Evolutionary conservation across 2,113 vertebrate genomes (phyloP).

Genomic region (Podarcis cretensis): DNA sequence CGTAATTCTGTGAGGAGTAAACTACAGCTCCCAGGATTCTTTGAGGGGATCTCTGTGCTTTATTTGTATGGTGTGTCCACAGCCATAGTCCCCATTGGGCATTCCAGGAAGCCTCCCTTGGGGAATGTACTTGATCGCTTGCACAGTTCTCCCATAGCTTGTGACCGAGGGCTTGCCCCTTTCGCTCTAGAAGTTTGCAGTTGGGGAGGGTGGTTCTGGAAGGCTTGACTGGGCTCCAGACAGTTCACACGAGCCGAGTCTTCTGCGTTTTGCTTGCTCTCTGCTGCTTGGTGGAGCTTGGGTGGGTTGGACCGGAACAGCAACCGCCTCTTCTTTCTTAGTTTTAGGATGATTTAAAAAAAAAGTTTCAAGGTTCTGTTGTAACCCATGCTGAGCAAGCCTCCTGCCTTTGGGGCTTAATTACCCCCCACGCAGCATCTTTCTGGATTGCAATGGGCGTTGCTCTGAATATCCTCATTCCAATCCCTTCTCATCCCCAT

Average conservation of each 20-base stretch:
- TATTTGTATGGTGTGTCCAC: no score
- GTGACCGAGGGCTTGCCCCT: no score
- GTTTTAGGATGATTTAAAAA: no score
- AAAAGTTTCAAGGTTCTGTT: background rate
- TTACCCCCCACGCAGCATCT: no score
- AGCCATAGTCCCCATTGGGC: no score
- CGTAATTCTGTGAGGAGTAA: no score
- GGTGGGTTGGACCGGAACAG: background rate
- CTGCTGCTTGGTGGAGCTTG: background rate
- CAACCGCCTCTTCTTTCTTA: background rate
- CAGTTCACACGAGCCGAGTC: background rate
- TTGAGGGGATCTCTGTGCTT: no score
- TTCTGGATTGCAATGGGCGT: background rate
- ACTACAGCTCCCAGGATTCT: no score
- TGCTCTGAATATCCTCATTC: background rate
- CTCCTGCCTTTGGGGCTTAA: background rate
- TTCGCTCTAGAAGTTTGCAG: background rate
- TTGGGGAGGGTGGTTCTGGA: background rate
- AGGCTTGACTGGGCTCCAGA: background rate
- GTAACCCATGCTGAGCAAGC: background rate
- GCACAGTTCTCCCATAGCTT: no score
- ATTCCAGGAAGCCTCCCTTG: no score
- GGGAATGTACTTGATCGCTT: no score
- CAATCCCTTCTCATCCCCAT: background rate
- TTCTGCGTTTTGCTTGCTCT: background rate